Evolutionary conservation across 2,888 invertebrate species (phyloP).

Genomic region (Noctua janthe): DNA sequence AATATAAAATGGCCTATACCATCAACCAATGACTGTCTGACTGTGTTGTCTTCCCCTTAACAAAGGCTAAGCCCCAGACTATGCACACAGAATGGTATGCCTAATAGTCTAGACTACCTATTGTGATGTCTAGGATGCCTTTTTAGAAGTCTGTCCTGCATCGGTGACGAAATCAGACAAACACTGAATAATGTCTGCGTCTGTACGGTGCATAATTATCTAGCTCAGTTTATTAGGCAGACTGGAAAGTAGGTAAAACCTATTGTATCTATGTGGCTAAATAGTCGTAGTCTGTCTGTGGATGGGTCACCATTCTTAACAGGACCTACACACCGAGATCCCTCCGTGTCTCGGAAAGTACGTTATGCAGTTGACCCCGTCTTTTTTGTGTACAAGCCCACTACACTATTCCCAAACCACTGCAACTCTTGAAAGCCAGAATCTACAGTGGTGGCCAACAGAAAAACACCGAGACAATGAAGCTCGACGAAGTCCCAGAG

Average conservation of each 20-base stretch:
- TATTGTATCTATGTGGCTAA: neutral
- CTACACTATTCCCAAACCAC: neutral
- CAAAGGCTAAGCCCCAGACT: conserved; percentile 62
- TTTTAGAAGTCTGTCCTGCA: conserved; percentile 75
- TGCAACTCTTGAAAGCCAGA: neutral
- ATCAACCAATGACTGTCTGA: neutral
- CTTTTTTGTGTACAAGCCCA: neutral
- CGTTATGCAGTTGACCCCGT: neutral
- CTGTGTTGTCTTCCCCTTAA: conserved; percentile 75
- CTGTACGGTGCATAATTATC: conserved; percentile 43
- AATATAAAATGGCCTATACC: neutral
- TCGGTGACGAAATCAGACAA: conserved; percentile 62
- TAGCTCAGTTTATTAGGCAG: conserved; percentile 5
- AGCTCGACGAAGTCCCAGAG: neutral
- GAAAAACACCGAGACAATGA: neutral
- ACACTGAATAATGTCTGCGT: conserved; percentile 50
- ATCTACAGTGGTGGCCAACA: neutral
- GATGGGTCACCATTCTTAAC: neutral
- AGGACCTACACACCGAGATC: neutral
- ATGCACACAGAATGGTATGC: conserved; percentile 78
- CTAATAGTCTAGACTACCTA: conserved; percentile 73
- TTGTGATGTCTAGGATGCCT: conserved; percentile 74
- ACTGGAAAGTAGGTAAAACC: neutral
- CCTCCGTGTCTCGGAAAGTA: neutral
- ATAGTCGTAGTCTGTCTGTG: neutral